Evolutionary conservation across 2,113 vertebrate species (phyloP).

Genomic region (Gavia stellata): DNA sequence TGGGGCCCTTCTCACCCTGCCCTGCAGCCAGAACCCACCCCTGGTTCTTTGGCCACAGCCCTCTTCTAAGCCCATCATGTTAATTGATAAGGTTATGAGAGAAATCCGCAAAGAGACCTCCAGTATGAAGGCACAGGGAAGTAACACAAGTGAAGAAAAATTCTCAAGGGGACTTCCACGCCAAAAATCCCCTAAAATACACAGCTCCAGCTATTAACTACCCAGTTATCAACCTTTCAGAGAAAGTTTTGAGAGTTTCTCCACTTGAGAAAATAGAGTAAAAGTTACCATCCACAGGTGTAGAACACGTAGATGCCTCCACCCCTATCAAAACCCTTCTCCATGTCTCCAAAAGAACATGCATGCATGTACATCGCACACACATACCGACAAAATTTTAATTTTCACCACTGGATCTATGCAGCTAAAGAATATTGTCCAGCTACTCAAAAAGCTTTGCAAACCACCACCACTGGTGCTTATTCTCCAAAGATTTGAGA

Average conservation of each 20-base stretch:
- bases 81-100: neutral
- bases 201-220: neutral
- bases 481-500: neutral
- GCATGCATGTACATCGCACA: rapidly evolving
- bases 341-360: rapidly evolving
- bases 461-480: neutral
- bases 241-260: neutral
- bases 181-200: neutral
- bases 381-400: neutral
- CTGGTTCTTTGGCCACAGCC: neutral
- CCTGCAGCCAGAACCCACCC: neutral
- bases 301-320: neutral
- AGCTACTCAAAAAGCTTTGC: neutral
- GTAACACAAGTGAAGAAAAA: neutral
- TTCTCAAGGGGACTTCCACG: neutral
- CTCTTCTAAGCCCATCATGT: rapidly evolving
- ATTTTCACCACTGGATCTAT: neutral
- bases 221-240: neutral
- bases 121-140: neutral
- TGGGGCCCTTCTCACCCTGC: neutral
- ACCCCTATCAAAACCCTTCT: neutral
- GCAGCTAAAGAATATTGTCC: neutral
- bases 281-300: neutral
- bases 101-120: neutral
- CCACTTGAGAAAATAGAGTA: neutral